Evolutionary conservation across 2,888 invertebrate genomes (phyloP), one percentile per base, ranked within the genome.

Genomic region (Apotomis betuletana): DNA sequence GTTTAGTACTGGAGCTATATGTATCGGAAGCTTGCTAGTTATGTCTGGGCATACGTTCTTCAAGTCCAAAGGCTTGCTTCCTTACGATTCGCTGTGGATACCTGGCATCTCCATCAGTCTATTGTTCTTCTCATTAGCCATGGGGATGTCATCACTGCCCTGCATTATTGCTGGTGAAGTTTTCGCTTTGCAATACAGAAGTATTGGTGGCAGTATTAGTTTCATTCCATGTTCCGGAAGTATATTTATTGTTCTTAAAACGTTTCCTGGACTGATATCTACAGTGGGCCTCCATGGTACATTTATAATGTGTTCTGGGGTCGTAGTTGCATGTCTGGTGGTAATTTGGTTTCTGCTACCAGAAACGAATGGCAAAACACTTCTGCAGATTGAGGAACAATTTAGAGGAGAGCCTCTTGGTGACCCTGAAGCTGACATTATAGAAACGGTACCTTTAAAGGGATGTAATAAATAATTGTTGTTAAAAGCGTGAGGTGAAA

Each of bases 141-240:
- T 94, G 1, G 95, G 96, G 0, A 89, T 94, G 80, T 87, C 95
- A 9, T 95, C 96, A 0, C 78, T 96, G 70, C 96, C 96, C 0
- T 96, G 95, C 89, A 94, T 96, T 6, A 94, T 96, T 87, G 94
- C 95, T 54, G 96, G 96, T 0, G 96, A 96, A 81, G 90, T 96
- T 0, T 96, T 95, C 75, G 94, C 96, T 3, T 87, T 94, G 38
- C 91, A 93, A 61, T 94, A 94, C 63, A 90, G 95, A 69, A 95
- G 95, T 41, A 84, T 95, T 0, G 96, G 95, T 1, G 94, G 95
- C 0, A 95, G 95, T 0, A 87, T 96, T 10, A 94, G 94, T 12
- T 88, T 95, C 36, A 92, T 94, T 52, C 91, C 94, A 3, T 92
- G 94, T 36, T 95, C 95, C 61, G 78, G 91, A 1, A 92, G 94